phyloP scores from a whole-genome alignment of 1,140 invertebrate genomes.

The Drosophila ambigua region DNA sequence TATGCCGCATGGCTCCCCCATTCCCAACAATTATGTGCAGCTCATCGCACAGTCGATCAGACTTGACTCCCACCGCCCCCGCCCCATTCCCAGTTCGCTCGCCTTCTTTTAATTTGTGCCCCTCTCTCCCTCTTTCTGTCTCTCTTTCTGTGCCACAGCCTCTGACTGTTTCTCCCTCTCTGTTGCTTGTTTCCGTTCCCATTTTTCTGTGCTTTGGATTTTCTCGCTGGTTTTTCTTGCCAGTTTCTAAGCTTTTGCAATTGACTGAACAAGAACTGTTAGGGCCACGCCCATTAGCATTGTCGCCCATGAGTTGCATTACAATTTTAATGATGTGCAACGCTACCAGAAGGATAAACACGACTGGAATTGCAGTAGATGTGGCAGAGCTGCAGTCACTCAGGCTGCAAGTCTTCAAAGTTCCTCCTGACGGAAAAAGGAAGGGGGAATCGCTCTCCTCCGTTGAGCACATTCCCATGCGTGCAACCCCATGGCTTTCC shows the following conservation, averaged over 20 bases:
- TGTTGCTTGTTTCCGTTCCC: conserved; percentile 30
- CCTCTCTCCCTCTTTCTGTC: background rate
- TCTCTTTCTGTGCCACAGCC: conserved; percentile 6
- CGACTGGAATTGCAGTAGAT: no score
- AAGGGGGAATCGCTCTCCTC: background rate
- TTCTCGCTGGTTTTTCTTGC: conserved; percentile 27
- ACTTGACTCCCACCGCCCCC: conserved; percentile 5
- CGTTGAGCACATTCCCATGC: conserved; percentile 5
- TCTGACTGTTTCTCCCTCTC: conserved; percentile 1
- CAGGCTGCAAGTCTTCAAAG: conserved; percentile 38
- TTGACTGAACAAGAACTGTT: conserved; percentile 60
- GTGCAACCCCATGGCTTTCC: background rate
- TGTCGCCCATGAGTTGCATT: conserved; percentile 56
- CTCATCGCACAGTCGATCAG: conserved; percentile 61
- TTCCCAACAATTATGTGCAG: conserved; percentile 53
- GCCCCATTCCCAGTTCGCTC: background rate
- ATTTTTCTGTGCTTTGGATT: conserved; percentile 9
- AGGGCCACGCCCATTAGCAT: conserved; percentile 61
- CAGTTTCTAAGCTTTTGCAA: conserved; percentile 62
- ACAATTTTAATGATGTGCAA: conserved; percentile 77
- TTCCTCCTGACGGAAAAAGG: conserved; percentile 4
- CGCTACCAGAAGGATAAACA: conserved; percentile 20
- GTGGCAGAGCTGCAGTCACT: conserved; percentile 18
- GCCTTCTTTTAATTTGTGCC: background rate
- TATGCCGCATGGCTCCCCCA: conserved; percentile 7